These are phyloP conservation scores for Hydrophis major DNA, from an alignment of 2,797 vertebrate genomes.

Conservation along the genomic window DNA sequence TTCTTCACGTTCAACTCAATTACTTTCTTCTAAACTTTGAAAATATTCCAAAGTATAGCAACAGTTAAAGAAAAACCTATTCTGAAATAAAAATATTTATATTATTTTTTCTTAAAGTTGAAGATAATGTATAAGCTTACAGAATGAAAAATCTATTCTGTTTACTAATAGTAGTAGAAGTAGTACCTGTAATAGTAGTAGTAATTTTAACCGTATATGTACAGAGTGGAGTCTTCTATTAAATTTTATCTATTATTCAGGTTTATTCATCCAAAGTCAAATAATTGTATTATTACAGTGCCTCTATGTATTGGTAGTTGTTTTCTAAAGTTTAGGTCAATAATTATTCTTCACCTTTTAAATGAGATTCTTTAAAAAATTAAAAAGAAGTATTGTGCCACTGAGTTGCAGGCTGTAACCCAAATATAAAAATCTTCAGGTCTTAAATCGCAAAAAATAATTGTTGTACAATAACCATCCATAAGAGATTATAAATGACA, in stretches of 20 bases:
- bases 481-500: not conserved
- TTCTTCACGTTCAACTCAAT: not conserved
- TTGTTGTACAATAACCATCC: not conserved
- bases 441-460: not conserved
- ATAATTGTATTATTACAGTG: not conserved
- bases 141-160: not conserved
- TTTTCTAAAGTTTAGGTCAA: not conserved
- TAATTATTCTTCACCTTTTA: not conserved
- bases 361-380: not conserved
- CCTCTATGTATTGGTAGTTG: not conserved
- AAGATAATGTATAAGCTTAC: not conserved
- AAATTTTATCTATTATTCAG: not conserved
- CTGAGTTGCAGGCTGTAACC: not conserved
- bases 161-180: not conserved
- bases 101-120: not conserved
- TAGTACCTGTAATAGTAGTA: not conserved
- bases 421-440: not conserved
- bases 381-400: too few species aligned
- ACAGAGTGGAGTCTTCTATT: not conserved
- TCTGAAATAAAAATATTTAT: not conserved
- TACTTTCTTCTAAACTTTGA: not conserved
- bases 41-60: not conserved
- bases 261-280: not conserved
- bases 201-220: not conserved
- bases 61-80: not conserved